phyloP scores from a whole-genome alignment of 2,797 vertebrate genomes.

The Pseudochaenichthys georgianus region DNA sequence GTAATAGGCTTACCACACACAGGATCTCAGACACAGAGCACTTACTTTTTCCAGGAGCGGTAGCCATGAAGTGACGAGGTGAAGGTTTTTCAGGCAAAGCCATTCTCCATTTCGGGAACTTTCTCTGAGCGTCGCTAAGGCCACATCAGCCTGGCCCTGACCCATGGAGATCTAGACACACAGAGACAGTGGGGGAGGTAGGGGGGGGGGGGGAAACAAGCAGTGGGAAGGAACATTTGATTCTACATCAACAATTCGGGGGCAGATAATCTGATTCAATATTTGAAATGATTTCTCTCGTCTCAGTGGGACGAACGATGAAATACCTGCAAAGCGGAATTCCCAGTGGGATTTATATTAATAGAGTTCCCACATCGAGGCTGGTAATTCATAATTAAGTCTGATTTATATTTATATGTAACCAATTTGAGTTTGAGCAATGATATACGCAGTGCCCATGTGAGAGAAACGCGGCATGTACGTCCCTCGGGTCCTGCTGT shows the following conservation, averaged over 20 bases:
- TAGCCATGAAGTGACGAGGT: constrained; percentile 96
- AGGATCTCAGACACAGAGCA: constrained; percentile 17
- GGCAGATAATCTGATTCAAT: constrained; percentile 40
- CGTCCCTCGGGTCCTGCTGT: not conserved
- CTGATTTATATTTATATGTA: constrained; percentile 10
- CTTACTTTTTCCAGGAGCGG: constrained; percentile 94
- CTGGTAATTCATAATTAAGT: constrained; percentile 13
- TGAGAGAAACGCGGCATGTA: not conserved
- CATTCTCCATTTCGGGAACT: constrained; percentile 92
- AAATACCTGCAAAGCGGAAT: constrained; percentile 28
- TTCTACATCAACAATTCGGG: constrained; percentile 28
- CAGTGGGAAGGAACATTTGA: constrained; percentile 45
- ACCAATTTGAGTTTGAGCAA: not conserved
- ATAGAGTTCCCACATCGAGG: constrained; percentile 1
- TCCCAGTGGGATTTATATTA: constrained; percentile 23
- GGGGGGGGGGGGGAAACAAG: constrained; percentile 22
- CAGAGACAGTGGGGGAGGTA: constrained; percentile 6
- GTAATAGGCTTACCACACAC: not conserved
- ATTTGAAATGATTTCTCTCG: constrained; percentile 26
- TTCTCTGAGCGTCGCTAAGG: constrained; percentile 92
- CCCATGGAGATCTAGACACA: constrained; percentile 95
- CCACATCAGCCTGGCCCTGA: constrained; percentile 96
- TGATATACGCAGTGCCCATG: not conserved
- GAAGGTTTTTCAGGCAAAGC: constrained; percentile 97
- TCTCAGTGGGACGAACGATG: not conserved